Evolutionary conservation across 2,797 vertebrate genomes (phyloP).

Genomic region (Myoxocephalus aenaeus): DNA sequence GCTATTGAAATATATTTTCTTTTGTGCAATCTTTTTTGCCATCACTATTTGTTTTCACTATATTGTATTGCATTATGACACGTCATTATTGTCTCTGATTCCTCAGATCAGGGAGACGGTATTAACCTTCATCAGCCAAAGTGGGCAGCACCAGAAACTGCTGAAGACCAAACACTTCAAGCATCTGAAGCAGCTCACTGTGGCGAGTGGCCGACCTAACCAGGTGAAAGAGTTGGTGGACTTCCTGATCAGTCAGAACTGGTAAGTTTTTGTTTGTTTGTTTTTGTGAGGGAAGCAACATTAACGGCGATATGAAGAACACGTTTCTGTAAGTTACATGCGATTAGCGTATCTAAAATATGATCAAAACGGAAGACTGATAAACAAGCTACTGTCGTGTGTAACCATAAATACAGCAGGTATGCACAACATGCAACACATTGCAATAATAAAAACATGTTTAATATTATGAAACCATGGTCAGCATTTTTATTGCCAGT

Average conservation of each 20-base stretch:
- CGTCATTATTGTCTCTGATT: not conserved
- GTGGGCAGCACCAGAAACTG: constrained; percentile 84
- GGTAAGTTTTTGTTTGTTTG: constrained; percentile 71
- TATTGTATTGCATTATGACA: not conserved
- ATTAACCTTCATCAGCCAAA: constrained; percentile 84
- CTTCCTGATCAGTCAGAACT: constrained; percentile 84
- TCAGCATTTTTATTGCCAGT: not conserved
- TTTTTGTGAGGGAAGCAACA: not conserved
- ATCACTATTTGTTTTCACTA: not conserved
- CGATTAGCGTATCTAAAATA: not conserved
- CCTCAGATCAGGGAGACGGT: constrained; percentile 87
- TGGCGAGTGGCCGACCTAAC: constrained; percentile 64
- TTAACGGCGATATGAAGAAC: not conserved
- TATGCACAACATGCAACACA: not conserved
- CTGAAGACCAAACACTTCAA: constrained; percentile 87
- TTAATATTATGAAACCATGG: not conserved
- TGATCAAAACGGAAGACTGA: not conserved
- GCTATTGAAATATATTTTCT: not conserved
- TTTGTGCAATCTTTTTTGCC: not conserved
- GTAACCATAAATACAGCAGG: not conserved
- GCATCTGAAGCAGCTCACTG: constrained; percentile 84
- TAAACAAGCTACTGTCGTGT: not conserved
- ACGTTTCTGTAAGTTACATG: not conserved
- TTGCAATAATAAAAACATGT: not conserved
- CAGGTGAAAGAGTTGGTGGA: constrained; percentile 84